These are phyloP conservation scores for rabbit (Oryctolagus cuniculus) DNA, from an alignment of 2,113 vertebrate species.

Conservation along the genomic window mOryCun1.1 NC_091440.1:1562501-1563000, in stretches of 20 bases:
- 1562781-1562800: background rate
- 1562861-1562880: accelerated
- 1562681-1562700: slow-evolving; percentile 15
- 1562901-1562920: background rate
- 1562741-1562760: slow-evolving; percentile 50
- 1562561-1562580: too few species aligned
- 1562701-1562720: background rate
- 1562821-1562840: background rate
- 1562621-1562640: background rate
- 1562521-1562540: background rate
- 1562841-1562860: accelerated
- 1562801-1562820: background rate
- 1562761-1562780: slow-evolving; percentile 54
- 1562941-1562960: background rate
- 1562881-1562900: background rate
- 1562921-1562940: background rate
- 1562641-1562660: background rate
- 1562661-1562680: background rate
- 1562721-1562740: slow-evolving; percentile 62
- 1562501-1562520: background rate
- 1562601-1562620: background rate
- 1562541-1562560: background rate
- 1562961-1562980: background rate
- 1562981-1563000: too few species aligned
- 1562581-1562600: background rate